Conservation (phyloP, 2,888 invertebrate species). For the Laothoe populi region DNA sequence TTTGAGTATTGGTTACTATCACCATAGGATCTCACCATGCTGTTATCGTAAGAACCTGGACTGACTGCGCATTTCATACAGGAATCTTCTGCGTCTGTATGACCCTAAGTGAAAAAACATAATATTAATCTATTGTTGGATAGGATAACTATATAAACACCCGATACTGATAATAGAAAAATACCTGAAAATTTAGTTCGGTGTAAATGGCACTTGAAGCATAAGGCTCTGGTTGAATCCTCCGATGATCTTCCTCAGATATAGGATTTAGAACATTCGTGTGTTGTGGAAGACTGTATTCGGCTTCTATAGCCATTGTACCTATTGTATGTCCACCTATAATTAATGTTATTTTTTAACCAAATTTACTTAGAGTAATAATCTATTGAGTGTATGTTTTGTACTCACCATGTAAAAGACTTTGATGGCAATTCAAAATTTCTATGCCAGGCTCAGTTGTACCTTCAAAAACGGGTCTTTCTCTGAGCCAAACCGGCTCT, state of each 20-base stretch:
- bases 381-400: background rate
- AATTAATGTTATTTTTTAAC: slow-evolving; percentile 30
- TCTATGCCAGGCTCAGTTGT: slow-evolving; percentile 77
- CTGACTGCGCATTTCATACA: slow-evolving; percentile 83
- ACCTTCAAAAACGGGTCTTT: slow-evolving; percentile 75
- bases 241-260: slow-evolving; percentile 66
- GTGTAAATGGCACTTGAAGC: slow-evolving; percentile 89
- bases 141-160: background rate
- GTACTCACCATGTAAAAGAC: slow-evolving; percentile 67
- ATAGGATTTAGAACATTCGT: slow-evolving; percentile 65
- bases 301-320: slow-evolving; percentile 78
- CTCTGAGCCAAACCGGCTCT: slow-evolving; percentile 78
- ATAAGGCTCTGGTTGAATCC: slow-evolving; percentile 87
- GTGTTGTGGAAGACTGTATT: slow-evolving; percentile 79
- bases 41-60: slow-evolving; percentile 83
- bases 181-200: slow-evolving; percentile 75
- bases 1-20: slow-evolving; percentile 80
- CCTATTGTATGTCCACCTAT: slow-evolving; percentile 72
- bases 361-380: background rate
- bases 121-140: slow-evolving; percentile 29
- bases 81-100: slow-evolving; percentile 81
- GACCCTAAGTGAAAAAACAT: slow-evolving; percentile 58
- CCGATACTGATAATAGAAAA: slow-evolving; percentile 29
- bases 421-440: slow-evolving; percentile 78
- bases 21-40: slow-evolving; percentile 75